Base-by-base conservation (phyloP, 2,888 invertebrate genomes). In the Spilarctia lutea region DNA sequence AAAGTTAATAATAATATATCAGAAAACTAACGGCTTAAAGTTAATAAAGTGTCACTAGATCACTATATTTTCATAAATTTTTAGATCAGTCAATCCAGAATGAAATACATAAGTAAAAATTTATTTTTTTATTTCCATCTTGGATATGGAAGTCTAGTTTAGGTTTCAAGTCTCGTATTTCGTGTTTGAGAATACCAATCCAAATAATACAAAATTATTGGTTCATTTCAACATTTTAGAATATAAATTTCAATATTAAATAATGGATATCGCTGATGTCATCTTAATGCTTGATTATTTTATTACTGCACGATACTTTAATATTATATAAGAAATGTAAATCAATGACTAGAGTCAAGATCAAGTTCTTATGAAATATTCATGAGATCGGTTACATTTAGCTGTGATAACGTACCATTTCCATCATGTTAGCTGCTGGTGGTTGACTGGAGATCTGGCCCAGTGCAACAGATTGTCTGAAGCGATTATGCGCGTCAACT, bases 381-480 rank as follows among this genome's bases (percentile, higher is more conserved):
- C 48, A 76, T 74, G 42, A 56, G n/a, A 70, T 63, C 20, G 35
- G 65, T 60, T 74, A 33, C 60, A 72, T 73, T 65, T 69, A 65
- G 75, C 71, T 67, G 33, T 68, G n/a, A 33, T 74, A 42, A 83
- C 96, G 92, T 93, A 98, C 98, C 97, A 98, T 97, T 96, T 98
- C 98, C 95, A 97, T 97, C 98, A 98, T 98, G 93, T 98, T 98
- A 85, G 98, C 97, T 42, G 98, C 97, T 73, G 97, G 97, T 33
- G 98, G 97, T 87, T 98, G 98, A 81, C 96, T 96, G 82, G 96
- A 96, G 86, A 98, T 97, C 89, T 97, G 97, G 69, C 98, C 98
- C 84, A 97, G 96, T 77, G 98, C 98, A 81, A 98, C 97, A 67
- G 97, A 96, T 92, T 98, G 98, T 88, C 98, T 96, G 80, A 98